Evolutionary conservation across 1,140 invertebrate genomes (phyloP), one percentile per base, ranked within the genome.

Genomic region (Paraescarpia echinospica): DNA sequence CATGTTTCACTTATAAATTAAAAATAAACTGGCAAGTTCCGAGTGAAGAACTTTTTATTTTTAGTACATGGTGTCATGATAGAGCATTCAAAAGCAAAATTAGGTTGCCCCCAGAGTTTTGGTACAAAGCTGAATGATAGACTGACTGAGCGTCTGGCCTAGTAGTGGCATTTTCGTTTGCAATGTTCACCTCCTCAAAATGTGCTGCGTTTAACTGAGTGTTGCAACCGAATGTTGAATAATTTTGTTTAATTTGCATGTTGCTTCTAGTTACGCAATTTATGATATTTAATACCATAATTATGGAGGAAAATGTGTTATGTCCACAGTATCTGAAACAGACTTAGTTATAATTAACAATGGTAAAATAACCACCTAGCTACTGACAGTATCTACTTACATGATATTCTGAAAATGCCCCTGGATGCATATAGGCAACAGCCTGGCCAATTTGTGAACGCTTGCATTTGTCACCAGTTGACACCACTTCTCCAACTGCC

Each of bases 401-500:
- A 91, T 93, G 93, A 92, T 95, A 96, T 91, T 96, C 95, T 59
- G 94, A 90, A 91, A 95, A 96, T 27, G 95, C 94, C 34, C 95
- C 95, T 93, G 93, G 91, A n/a, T 92, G 91, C 9, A 93, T 92
- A 90, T 94, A 95, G 14, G 94, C 94, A n/a, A 96, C 95, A 91
- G 94, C 51, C 48, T 95, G 95, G 18, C 95, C 95, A 51, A 94
- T 92, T 77, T 93, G 93, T 6, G 95, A 89, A 35, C 92, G 34
- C 31, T 92, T 91, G 35, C 93, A 91, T 34, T 93, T 92, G 33
- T 92, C 91, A 91, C 95, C 95, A 88, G 94, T 93, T 59, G 91
- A 93, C 18, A 95, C 95, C 14, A 95, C 94, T 92, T 95, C 94
- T 33, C 95, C 95, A 88, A 96, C 89, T 91, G 94, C 95, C 95